Evolutionary conservation across 2,888 invertebrate species (phyloP).

Genomic region (Melinaea menophilus): DNA sequence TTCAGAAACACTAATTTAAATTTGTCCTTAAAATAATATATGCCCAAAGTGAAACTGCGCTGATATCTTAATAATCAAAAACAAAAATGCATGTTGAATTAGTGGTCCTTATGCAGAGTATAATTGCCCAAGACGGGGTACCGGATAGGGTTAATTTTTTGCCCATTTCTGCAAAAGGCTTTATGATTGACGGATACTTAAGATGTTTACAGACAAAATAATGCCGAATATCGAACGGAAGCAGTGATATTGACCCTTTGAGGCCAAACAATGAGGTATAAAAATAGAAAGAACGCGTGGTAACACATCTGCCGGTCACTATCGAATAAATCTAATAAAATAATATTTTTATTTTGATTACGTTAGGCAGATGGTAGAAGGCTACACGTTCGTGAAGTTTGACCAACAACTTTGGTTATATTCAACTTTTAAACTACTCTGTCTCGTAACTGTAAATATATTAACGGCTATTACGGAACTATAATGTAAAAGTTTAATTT

Average conservation of each 20-base stretch:
- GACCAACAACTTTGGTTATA: neutral
- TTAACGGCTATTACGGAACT: neutral
- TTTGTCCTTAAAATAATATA: too few species aligned
- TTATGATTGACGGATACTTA: slow-evolving; percentile 54
- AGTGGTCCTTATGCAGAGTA: neutral
- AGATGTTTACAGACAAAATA: slow-evolving; percentile 63
- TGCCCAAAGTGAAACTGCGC: too few species aligned
- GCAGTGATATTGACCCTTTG: slow-evolving; percentile 69
- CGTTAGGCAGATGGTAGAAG: slow-evolving; percentile 71
- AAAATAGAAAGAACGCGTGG: slow-evolving; percentile 65
- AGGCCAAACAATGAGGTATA: slow-evolving; percentile 67
- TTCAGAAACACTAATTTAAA: too few species aligned
- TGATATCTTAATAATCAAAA: neutral
- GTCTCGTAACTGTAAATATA: neutral
- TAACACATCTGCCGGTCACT: slow-evolving; percentile 72
- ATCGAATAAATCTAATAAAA: slow-evolving; percentile 77
- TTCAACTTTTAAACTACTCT: slow-evolving; percentile 11
- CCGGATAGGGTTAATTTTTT: slow-evolving; percentile 32
- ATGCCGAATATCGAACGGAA: slow-evolving; percentile 64
- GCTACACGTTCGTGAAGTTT: neutral
- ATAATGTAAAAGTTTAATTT: too few species aligned
- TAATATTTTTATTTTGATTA: slow-evolving; percentile 78
- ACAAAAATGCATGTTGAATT: neutral
- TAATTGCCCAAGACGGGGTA: slow-evolving; percentile 18
- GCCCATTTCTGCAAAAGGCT: slow-evolving; percentile 36